Evolutionary conservation across 2,888 invertebrate species (phyloP), one percentile per base, ranked within the genome.

Genomic region (Bellardia bayeri): DNA sequence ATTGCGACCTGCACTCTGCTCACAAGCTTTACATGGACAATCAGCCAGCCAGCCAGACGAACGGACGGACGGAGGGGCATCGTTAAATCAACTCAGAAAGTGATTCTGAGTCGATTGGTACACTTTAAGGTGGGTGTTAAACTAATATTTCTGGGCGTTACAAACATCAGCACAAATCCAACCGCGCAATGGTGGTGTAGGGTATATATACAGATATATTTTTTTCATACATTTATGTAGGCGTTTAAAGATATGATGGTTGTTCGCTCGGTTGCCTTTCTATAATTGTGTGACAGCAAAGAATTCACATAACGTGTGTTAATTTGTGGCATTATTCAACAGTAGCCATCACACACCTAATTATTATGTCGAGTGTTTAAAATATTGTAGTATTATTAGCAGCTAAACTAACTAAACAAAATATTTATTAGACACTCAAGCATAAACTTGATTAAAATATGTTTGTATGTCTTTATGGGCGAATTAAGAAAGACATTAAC

Each of bases 211-310:
- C 11, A 45, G 11, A 45, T 49, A 51, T 3, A 76, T 14, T 51
- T 76, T 61, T n/a, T 45, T 3, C 61, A 63, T 37, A 75, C 13
- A 45, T 45, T 45, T 45, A 33, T 49, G 66, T 56, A 56, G 78
- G 78, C 56, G 64, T 78, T n/a, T 16, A 45, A 9, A 9, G 45
- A 37, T 23, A 23, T 40, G 40, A 9, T 6, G 8, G 42, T 7
- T 42, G 0, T 7, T 42, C 2, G 42, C 42, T 23, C 37, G 45
- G 45, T 45, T 9, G 45, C 7, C 51, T 1, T 30, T 16, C 42
- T 23, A 14, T n/a, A 51, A 4, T 37, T 51, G 33, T 58, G 23
- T 33, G 33, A 33, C 61, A 45, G 1, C 4, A 64, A 66, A 56
- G n/a, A 78, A 78, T 40, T n/a, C 30, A 37, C 5, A 42, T 9